phyloP scores from a whole-genome alignment of 2,113 vertebrate genomes.

The Gallinago paraguaiae region DNA sequence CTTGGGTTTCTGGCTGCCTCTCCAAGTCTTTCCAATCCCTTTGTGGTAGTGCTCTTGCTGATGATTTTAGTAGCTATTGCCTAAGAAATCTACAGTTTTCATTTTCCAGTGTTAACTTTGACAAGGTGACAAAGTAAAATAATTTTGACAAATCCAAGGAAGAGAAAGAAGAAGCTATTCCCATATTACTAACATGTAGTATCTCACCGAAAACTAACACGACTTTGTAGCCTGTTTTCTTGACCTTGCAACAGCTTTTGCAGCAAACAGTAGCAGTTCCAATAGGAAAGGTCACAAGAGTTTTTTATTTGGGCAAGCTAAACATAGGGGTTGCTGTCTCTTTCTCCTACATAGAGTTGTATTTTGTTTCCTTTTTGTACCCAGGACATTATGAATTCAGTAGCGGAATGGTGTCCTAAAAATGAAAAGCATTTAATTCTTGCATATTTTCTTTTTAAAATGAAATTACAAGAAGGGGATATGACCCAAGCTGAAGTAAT shows the following conservation, averaged over 20 bases:
- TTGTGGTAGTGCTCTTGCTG: background rate
- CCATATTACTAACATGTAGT: fast-evolving
- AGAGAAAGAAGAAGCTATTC: background rate
- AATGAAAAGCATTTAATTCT: background rate
- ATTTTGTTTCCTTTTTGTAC: background rate
- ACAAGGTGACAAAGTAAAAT: background rate
- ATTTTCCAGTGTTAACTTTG: background rate
- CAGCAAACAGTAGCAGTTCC: background rate
- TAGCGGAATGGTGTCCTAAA: background rate
- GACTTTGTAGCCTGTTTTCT: background rate
- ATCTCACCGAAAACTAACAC: background rate
- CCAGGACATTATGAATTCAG: background rate
- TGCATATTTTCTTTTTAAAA: background rate
- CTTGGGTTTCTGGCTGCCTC: background rate
- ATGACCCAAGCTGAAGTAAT: background rate
- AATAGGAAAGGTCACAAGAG: background rate
- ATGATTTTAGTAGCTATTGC: background rate
- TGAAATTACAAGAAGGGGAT: background rate
- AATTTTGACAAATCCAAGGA: background rate
- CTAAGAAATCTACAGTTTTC: background rate
- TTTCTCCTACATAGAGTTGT: background rate
- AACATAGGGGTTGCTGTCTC: background rate
- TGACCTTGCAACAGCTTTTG: background rate
- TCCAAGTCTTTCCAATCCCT: fast-evolving
- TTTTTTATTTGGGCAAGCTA: background rate